Conservation (phyloP, 2,797 vertebrate species). For the Malacoraja senta region DNA sequence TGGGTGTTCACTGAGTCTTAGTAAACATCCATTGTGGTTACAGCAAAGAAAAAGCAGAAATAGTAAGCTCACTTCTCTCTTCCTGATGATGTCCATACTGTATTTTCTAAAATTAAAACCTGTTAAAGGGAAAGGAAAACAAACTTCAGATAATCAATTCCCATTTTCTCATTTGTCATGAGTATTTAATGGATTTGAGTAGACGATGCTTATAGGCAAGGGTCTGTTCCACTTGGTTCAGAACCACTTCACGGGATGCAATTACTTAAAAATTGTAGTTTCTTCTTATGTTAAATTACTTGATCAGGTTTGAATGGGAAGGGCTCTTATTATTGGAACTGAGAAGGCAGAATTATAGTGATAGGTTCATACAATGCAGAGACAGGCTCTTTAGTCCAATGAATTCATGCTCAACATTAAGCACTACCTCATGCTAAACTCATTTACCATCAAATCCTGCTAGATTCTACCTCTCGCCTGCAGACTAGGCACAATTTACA, state of each 20-base stretch:
- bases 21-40: background rate
- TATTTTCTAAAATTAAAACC: background rate
- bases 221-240: background rate
- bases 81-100: background rate
- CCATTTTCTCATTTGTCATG: background rate
- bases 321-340: background rate
- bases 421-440: no score
- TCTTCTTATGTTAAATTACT: background rate
- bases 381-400: no score
- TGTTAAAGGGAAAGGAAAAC: background rate
- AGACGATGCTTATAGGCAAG: background rate
- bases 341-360: background rate
- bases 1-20: background rate
- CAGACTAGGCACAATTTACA: no score
- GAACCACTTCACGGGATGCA: background rate
- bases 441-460: no score
- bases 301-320: background rate
- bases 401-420: no score
- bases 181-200: background rate
- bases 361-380: no score
- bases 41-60: background rate
- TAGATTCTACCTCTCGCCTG: no score
- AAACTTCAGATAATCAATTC: background rate
- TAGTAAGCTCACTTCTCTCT: background rate
- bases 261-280: background rate